Conservation (phyloP, 2,113 vertebrate genomes). For the Saimiri boliviensis region DNA sequence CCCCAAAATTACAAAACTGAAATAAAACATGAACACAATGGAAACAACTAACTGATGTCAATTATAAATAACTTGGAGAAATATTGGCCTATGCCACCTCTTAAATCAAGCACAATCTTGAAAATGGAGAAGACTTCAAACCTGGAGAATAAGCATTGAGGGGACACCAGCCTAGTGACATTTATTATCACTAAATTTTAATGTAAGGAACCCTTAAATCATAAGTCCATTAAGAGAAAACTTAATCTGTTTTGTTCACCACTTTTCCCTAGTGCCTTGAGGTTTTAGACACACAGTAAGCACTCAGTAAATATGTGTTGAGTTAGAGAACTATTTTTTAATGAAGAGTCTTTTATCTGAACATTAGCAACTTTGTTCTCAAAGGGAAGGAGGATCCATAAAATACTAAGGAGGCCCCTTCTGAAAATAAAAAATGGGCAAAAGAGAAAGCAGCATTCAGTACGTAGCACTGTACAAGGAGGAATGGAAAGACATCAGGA, state of each 20-base stretch:
- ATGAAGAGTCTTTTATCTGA: neutral
- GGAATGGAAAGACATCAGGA: neutral
- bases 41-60: neutral
- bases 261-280: neutral
- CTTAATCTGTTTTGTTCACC: neutral
- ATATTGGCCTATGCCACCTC: neutral
- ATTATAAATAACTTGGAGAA: neutral
- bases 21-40: neutral
- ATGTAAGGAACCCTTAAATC: neutral
- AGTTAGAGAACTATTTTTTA: slow-evolving; percentile 27
- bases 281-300: neutral
- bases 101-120: neutral
- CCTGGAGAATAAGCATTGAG: neutral
- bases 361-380: slow-evolving; percentile 22
- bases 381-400: neutral
- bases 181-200: neutral
- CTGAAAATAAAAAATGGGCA: neutral
- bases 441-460: neutral
- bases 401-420: neutral
- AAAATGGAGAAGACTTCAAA: neutral
- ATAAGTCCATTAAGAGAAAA: neutral
- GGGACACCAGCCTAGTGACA: neutral
- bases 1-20: neutral
- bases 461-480: neutral
- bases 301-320: neutral